Percentiles rank a stretch among this genome's conserved stretches.
Conservation (phyloP, 2,797 vertebrate species). For the Epinephelus awoara region DNA sequence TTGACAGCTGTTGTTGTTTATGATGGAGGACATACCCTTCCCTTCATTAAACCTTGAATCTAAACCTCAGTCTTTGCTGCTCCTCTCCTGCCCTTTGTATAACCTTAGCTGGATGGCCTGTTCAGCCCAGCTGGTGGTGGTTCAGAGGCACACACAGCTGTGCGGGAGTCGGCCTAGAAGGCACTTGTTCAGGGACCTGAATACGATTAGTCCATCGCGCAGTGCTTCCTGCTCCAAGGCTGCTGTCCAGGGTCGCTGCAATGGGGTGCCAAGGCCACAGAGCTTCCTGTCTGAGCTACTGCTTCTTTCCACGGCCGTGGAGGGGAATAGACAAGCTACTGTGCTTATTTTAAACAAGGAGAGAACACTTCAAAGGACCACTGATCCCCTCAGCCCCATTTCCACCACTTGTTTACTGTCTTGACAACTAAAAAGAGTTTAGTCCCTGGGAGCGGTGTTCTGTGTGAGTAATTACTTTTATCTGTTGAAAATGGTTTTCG, state of each 20-base stretch:
- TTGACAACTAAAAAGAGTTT: conserved; percentile 68
- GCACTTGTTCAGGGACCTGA: conserved; percentile 77
- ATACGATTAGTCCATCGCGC: conserved; percentile 74
- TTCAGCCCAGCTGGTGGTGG: conserved; percentile 76
- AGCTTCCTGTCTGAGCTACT: conserved; percentile 71
- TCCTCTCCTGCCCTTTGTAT: conserved; percentile 64
- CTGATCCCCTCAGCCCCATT: conserved; percentile 60
- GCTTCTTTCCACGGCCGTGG: conserved; percentile 40
- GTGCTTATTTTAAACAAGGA: conserved; percentile 71
- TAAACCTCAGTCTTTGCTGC: conserved; percentile 15
- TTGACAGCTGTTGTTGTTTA: not conserved
- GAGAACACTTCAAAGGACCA: conserved; percentile 71
- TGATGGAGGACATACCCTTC: conserved; percentile 4
- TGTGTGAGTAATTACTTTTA: conserved; percentile 64
- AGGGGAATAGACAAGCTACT: conserved; percentile 68
- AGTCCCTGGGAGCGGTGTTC: conserved; percentile 55
- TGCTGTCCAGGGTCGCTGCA: conserved; percentile 65
- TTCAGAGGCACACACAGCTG: conserved; percentile 76
- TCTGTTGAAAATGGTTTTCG: conserved; percentile 44
- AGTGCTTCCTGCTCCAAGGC: conserved; percentile 72
- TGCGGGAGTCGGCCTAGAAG: conserved; percentile 71
- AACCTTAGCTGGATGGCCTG: conserved; percentile 72
- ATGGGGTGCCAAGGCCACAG: conserved; percentile 69
- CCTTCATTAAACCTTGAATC: conserved; percentile 28
- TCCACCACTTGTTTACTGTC: conserved; percentile 75